Percentiles rank a stretch among this genome's conserved stretches.
These are phyloP conservation scores for Ceyx erithaca DNA, from an alignment of 2,797 vertebrate species.

Conservation along the genomic window DNA sequence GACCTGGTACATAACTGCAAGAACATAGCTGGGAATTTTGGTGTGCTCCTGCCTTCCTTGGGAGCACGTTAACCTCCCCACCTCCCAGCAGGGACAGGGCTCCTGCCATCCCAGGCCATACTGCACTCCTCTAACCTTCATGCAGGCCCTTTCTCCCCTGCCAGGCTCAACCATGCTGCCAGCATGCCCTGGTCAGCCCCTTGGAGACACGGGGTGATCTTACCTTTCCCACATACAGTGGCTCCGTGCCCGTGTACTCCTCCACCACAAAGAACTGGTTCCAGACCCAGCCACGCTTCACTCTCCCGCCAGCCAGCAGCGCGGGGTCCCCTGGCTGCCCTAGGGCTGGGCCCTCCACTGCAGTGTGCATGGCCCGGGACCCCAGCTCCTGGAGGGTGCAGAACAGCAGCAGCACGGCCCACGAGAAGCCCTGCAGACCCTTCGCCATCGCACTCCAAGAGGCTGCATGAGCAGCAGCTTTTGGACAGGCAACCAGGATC, in stretches of 20 bases:
- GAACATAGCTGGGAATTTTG: neutral
- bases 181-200: neutral
- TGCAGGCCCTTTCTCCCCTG: neutral
- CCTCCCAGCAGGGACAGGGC: neutral
- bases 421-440: conserved; percentile 42
- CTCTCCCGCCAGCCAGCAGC: conserved; percentile 83
- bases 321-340: conserved; percentile 68
- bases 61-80: neutral
- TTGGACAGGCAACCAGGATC: neutral
- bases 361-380: conserved; percentile 12
- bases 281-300: conserved; percentile 99
- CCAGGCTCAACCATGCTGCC: rapidly evolving
- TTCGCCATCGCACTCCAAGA: conserved; percentile 33
- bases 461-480: conserved; percentile 34
- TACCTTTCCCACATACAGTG: conserved; percentile 98
- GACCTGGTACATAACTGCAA: rapidly evolving
- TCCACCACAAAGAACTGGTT: conserved; percentile 99
- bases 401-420: conserved; percentile 71
- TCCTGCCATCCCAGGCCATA: neutral
- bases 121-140: neutral
- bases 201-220: neutral
- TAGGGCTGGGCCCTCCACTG: neutral
- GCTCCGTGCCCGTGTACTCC: conserved; percentile 97
- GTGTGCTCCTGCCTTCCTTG: neutral
- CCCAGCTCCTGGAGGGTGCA: conserved; percentile 55